Evolutionary conservation across 2,888 invertebrate species (phyloP), one percentile per base, ranked within the genome.

Genomic region (Anarsia innoxiella): DNA sequence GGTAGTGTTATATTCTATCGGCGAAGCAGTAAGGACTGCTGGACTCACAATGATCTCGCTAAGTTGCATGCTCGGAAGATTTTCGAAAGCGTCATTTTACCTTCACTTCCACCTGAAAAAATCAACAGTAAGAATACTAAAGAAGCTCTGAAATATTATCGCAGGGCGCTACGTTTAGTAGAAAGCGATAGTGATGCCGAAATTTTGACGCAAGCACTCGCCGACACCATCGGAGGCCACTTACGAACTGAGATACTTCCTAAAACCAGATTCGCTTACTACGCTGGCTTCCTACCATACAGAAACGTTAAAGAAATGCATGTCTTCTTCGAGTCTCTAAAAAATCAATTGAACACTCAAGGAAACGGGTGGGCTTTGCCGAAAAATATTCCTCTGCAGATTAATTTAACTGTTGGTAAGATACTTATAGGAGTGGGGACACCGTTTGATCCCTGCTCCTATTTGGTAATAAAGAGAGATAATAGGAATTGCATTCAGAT

Each of bases 221-320:
- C 64, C 0, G 83, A 84, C 37, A 64, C 78, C 1, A 62, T 83
- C 15, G 83, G 83, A 29, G 76, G 71, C n/a, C 73, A 79, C 42
- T 49, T 84, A 34, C 65, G 66, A 40, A 59, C 56, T 37, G 71
- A 75, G 48, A 60, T 78, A 36, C 61, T 84, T n/a, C 83, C 82
- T 8, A 55, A 69, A 1, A 59, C 66, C 19, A 61, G 80, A 44
- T 74, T 79, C 46, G 76, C 80, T 3, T 84, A 72, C 39, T 84
- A 84, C 36, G 82, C 82, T 3, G 83, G 83, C 1, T 78, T 74
- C 41, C 58, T 82, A n/a, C 66, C 76, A 1, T 75, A 71, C 38
- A 64, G 51, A 49, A 56, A 55, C 33, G 76, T 64, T 11, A 61
- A 57, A 48, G 51, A 67, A 30, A 36, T 79, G 9, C 74, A 82